Evolutionary conservation across 1,140 invertebrate species (phyloP).

Genomic region (Zaprionus taronus): DNA sequence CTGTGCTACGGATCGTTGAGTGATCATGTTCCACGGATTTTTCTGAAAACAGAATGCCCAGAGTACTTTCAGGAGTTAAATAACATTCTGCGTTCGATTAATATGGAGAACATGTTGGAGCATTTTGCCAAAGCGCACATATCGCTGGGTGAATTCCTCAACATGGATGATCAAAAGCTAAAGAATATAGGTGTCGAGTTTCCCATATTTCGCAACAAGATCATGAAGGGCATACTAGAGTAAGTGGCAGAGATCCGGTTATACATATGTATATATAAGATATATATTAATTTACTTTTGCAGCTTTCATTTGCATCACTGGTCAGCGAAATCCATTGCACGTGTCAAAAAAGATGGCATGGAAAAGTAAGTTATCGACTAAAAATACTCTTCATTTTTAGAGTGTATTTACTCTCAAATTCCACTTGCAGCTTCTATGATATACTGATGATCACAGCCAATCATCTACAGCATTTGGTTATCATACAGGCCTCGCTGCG

Average conservation of each 20-base stretch:
- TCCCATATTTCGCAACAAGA: slow-evolving; percentile 84
- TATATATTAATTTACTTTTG: not conserved
- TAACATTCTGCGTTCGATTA: slow-evolving; percentile 79
- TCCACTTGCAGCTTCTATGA: slow-evolving; percentile 73
- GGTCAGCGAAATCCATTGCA: slow-evolving; percentile 71
- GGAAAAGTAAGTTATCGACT: slow-evolving; percentile 61
- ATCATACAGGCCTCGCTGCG: slow-evolving; percentile 71
- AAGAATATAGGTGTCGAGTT: slow-evolving; percentile 77
- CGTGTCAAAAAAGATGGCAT: slow-evolving; percentile 57
- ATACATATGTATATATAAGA: no score
- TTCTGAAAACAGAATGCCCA: slow-evolving; percentile 81
- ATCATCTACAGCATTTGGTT: slow-evolving; percentile 78
- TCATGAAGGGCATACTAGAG: slow-evolving; percentile 83
- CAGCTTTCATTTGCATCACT: slow-evolving; percentile 81
- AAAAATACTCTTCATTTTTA: not conserved
- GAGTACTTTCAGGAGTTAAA: slow-evolving; percentile 85
- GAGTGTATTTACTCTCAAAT: not conserved
- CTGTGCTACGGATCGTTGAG: slow-evolving; percentile 65
- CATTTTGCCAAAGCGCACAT: slow-evolving; percentile 79
- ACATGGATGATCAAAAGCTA: slow-evolving; percentile 80
- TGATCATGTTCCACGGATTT: slow-evolving; percentile 78
- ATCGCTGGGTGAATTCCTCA: slow-evolving; percentile 84
- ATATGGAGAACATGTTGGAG: slow-evolving; percentile 73
- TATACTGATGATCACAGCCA: slow-evolving; percentile 74
- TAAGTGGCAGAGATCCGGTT: slow-evolving; percentile 51